Conservation (phyloP, 2,888 invertebrate genomes). For the Encarsia formosa region DNA sequence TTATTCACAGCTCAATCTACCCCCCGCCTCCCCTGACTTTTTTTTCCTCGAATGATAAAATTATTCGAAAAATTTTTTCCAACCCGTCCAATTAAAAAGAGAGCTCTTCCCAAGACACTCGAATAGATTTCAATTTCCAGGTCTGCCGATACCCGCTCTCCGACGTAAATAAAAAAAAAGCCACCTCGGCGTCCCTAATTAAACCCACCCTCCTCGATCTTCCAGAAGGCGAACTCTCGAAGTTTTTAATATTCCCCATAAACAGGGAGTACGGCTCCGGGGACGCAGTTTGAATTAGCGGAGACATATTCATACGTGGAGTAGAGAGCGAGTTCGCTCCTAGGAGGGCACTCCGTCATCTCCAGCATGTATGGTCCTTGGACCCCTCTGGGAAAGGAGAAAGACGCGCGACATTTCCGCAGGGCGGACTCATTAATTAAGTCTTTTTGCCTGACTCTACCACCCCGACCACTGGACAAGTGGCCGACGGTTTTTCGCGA, state of each 20-base stretch:
- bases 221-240: constrained; percentile 28
- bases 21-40: too few species aligned
- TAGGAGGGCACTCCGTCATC: constrained; percentile 53
- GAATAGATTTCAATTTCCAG: constrained; percentile 16
- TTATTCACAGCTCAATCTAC: too few species aligned
- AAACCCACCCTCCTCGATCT: constrained; percentile 9
- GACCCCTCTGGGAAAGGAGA: constrained; percentile 42
- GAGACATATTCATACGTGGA: constrained; percentile 53
- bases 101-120: background rate
- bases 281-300: constrained; percentile 53
- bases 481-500: too few species aligned
- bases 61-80: too few species aligned
- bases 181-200: constrained; percentile 14
- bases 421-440: constrained; percentile 47
- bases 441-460: constrained; percentile 48
- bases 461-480: constrained; percentile 36
- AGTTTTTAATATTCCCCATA: constrained; percentile 51
- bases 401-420: constrained; percentile 28
- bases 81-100: background rate
- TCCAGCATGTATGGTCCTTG: constrained; percentile 28
- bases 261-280: constrained; percentile 35
- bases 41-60: too few species aligned
- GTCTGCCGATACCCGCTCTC: constrained; percentile 1
- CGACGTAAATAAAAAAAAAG: background rate
- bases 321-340: constrained; percentile 51